Conservation (phyloP, 2,888 invertebrate species). For the Quadriops clusia region DNA sequence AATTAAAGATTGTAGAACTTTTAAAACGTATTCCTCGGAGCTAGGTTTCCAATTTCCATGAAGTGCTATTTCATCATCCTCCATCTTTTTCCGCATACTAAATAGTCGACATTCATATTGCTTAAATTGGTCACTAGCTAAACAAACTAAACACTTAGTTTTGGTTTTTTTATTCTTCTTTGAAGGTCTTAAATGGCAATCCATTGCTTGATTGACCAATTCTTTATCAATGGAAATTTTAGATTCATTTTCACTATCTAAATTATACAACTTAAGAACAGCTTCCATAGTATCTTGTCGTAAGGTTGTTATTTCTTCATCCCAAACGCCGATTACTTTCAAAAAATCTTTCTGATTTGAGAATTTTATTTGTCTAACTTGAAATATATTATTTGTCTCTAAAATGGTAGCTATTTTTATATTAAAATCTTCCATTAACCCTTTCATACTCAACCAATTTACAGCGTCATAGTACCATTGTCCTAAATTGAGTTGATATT, state of each 20-base stretch:
- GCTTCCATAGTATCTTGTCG: slow-evolving; percentile 26
- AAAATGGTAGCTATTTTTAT: background rate
- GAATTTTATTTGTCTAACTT: background rate
- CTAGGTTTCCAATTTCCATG: slow-evolving; percentile 53
- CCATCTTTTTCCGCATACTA: slow-evolving; percentile 36
- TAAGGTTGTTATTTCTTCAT: slow-evolving; percentile 26
- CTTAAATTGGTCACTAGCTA: slow-evolving; percentile 34
- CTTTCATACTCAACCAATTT: too few relatives aligned
- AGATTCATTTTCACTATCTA: slow-evolving; percentile 10
- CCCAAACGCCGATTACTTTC: slow-evolving; percentile 21
- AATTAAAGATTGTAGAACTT: too few relatives aligned
- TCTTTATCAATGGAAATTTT: slow-evolving; percentile 18
- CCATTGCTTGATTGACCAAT: slow-evolving; percentile 39
- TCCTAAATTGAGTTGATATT: too few relatives aligned
- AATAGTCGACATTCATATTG: slow-evolving; percentile 46
- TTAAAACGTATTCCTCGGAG: slow-evolving; percentile 45
- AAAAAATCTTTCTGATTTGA: too few relatives aligned
- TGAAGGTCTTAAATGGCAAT: slow-evolving; percentile 44
- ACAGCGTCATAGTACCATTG: too few relatives aligned
- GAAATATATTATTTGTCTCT: too few relatives aligned
- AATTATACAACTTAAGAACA: slow-evolving; percentile 23
- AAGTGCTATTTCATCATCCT: slow-evolving; percentile 37
- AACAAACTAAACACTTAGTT: slow-evolving; percentile 36
- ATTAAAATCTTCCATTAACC: background rate
- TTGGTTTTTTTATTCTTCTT: slow-evolving; percentile 20